Conservation (phyloP, 1,140 invertebrate species). For the Zaprionus vittiger region DNA sequence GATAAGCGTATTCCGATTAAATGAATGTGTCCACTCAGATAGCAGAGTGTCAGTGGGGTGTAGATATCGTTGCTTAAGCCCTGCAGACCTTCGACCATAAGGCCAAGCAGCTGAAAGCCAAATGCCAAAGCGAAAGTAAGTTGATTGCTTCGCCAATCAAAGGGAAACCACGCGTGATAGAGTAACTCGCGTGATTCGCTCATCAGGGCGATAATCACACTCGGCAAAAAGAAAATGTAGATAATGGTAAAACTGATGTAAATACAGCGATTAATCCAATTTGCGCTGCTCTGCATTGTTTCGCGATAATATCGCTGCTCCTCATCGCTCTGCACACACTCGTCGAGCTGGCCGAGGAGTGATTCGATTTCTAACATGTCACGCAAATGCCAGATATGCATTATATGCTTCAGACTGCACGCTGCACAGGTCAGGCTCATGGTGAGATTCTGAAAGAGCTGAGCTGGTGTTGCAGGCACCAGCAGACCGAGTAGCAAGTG, state of each 20-base stretch:
- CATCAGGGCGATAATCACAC: not conserved
- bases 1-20: constrained; percentile 45
- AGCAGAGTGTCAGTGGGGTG: constrained; percentile 47
- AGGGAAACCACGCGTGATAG: constrained; percentile 58
- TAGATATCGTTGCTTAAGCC: constrained; percentile 50
- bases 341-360: constrained; percentile 42
- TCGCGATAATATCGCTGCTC: constrained; percentile 46
- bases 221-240: constrained; percentile 31
- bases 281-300: constrained; percentile 14
- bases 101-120: constrained; percentile 35
- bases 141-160: constrained; percentile 28
- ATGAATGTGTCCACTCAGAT: constrained; percentile 52
- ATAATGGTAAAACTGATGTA: constrained; percentile 40
- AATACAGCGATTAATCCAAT: constrained; percentile 41
- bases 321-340: constrained; percentile 21
- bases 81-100: constrained; percentile 32
- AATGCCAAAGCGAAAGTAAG: constrained; percentile 22
- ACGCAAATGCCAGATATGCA: constrained; percentile 36
- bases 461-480: constrained; percentile 13
- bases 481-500: constrained; percentile 53
- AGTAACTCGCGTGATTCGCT: constrained; percentile 17
- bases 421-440: constrained; percentile 39
- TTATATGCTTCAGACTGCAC: constrained; percentile 59
- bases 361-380: constrained; percentile 49
- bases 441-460: constrained; percentile 51